These are phyloP conservation scores for Anorthoa munda DNA, from an alignment of 2,888 invertebrate species.

Conservation along the genomic window DNA sequence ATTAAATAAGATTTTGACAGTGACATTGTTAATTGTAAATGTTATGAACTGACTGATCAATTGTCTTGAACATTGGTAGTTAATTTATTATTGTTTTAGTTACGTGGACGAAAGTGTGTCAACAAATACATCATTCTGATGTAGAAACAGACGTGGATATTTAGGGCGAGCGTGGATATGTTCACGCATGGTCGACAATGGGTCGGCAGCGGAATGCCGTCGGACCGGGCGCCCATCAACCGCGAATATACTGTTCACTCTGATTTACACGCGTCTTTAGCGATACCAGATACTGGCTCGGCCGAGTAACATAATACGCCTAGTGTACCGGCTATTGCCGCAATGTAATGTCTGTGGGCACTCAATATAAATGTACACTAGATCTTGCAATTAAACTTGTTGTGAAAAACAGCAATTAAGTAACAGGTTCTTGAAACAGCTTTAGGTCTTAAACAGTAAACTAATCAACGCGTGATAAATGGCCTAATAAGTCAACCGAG, in stretches of 20 bases:
- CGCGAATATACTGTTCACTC: slow-evolving; percentile 51
- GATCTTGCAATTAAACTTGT: slow-evolving; percentile 29
- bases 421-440: slow-evolving; percentile 24
- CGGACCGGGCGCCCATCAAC: slow-evolving; percentile 52
- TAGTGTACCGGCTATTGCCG: slow-evolving; percentile 7
- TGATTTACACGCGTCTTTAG: slow-evolving; percentile 56
- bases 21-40: slow-evolving; percentile 4
- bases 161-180: slow-evolving; percentile 56
- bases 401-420: slow-evolving; percentile 34
- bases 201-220: slow-evolving; percentile 68
- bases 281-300: slow-evolving; percentile 36
- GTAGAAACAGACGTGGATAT: slow-evolving; percentile 54
- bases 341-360: slow-evolving; percentile 22
- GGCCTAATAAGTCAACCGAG: not conserved
- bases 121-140: slow-evolving; percentile 52
- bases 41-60: not conserved
- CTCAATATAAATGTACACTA: slow-evolving; percentile 31
- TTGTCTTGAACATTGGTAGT: not conserved
- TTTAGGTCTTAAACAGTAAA: slow-evolving; percentile 6
- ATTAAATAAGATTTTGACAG: slow-evolving; percentile 15
- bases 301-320: slow-evolving; percentile 25
- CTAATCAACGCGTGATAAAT: slow-evolving; percentile 6
- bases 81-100: slow-evolving; percentile 29
- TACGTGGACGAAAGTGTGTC: slow-evolving; percentile 41
- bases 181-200: slow-evolving; percentile 61